Evolutionary conservation across 2,797 vertebrate species (phyloP).

Genomic region (Liparis tanakae): DNA sequence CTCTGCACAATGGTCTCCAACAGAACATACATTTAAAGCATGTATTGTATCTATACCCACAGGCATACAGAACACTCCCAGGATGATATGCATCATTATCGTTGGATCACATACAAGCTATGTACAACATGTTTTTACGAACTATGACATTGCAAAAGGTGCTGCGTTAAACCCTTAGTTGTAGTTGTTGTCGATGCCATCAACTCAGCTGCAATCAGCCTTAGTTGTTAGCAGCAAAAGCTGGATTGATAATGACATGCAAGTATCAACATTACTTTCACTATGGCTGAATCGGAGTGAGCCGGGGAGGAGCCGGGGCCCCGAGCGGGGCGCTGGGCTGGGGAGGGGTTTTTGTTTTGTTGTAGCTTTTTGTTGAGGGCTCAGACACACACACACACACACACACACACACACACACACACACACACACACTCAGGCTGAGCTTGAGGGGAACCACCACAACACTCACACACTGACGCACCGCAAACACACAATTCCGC

Average conservation of each 20-base stretch:
- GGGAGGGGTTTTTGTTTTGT: neutral
- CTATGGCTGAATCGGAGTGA: neutral
- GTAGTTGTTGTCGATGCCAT: neutral
- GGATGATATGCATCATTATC: neutral
- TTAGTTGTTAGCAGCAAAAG: constrained; percentile 1
- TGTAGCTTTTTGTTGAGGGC: neutral
- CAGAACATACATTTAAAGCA: neutral
- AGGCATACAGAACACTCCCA: neutral
- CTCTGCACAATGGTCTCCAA: constrained; percentile 1
- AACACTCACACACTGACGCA: neutral
- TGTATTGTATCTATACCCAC: neutral
- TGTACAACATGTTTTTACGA: neutral
- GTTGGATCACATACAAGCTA: neutral
- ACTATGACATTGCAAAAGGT: neutral
- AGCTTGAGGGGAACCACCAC: too few relatives aligned
- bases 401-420: too few relatives aligned
- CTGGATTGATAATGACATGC: neutral
- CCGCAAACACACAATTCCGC: neutral
- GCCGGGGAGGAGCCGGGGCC: neutral
- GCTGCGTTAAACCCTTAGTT: neutral
- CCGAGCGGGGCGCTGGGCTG: neutral
- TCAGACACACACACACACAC: neutral
- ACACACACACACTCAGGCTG: neutral
- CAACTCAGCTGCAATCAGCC: constrained; percentile 2
- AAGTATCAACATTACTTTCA: neutral